Evolutionary conservation across 2,797 vertebrate genomes (phyloP).

Genomic region (Pipistrellus pygmaeus): DNA sequence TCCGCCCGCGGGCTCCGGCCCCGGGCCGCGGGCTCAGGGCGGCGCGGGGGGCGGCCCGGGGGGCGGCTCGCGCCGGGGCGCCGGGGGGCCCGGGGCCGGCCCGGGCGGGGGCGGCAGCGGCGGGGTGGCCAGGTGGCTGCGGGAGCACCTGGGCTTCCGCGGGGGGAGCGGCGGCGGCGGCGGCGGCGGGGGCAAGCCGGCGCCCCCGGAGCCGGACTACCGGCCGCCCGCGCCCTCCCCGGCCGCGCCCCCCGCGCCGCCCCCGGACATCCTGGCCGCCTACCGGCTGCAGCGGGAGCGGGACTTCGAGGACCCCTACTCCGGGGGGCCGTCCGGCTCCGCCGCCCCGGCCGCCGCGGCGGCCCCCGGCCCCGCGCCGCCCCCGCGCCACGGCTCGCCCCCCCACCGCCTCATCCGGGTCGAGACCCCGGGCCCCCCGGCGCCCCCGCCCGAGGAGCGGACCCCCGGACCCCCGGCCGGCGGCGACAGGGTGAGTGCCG

Average conservation of each 20-base stretch:
- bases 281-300: slow-evolving; percentile 96
- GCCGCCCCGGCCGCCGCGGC: slow-evolving; percentile 84
- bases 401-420: slow-evolving; percentile 84
- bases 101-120: slow-evolving; percentile 89
- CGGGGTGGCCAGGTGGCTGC: slow-evolving; percentile 98
- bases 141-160: slow-evolving; percentile 98
- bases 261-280: slow-evolving; percentile 96
- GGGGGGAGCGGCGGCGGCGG: slow-evolving; percentile 93
- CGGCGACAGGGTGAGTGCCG: slow-evolving; percentile 78
- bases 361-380: slow-evolving; percentile 87
- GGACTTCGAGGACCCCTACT: slow-evolving; percentile 98
- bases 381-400: slow-evolving; percentile 85
- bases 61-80: slow-evolving; percentile 67
- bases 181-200: slow-evolving; percentile 96
- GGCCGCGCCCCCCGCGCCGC: slow-evolving; percentile 86
- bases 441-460: slow-evolving; percentile 77
- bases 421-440: slow-evolving; percentile 81
- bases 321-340: slow-evolving; percentile 85
- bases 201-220: slow-evolving; percentile 96
- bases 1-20: slow-evolving; percentile 80
- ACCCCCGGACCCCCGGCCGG: slow-evolving; percentile 61
- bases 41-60: slow-evolving; percentile 49
- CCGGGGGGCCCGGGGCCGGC: slow-evolving; percentile 65
- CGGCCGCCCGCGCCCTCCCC: slow-evolving; percentile 86
- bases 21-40: slow-evolving; percentile 66